A percentile compares a stretch with the other conserved stretches of the same genome.
Conservation (phyloP, 2,113 vertebrate species). For the Nycticebus coucang region DNA sequence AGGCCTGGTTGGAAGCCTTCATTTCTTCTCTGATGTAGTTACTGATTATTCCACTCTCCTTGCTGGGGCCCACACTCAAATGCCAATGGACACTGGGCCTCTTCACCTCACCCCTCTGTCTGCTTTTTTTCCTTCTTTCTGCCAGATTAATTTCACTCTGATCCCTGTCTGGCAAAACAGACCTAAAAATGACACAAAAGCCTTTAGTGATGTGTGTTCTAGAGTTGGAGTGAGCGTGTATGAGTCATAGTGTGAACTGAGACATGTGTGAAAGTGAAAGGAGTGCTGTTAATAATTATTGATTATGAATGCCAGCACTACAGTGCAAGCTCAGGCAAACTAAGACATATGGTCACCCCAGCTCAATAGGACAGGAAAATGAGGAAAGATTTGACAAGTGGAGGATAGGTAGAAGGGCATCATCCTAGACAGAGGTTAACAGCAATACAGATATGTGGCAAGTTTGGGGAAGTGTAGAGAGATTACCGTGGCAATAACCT, state of each 20-base stretch:
- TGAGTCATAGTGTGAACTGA: not conserved
- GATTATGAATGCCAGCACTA: not conserved
- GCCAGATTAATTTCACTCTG: not conserved
- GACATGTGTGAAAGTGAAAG: not conserved
- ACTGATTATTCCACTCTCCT: not conserved
- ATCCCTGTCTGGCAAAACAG: not conserved
- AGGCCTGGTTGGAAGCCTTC: not conserved
- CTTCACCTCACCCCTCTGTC: not conserved
- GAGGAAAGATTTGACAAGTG: not conserved
- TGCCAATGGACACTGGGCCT: not conserved
- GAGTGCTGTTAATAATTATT: not conserved
- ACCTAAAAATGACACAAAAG: not conserved
- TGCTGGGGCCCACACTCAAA: not conserved
- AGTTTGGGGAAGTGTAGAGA: not conserved
- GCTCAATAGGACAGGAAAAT: not conserved
- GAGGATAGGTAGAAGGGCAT: not conserved
- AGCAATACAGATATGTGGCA: not conserved
- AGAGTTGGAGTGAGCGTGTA: not conserved
- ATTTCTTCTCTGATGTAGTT: not conserved
- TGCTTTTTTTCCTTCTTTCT: not conserved
- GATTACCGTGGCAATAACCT: not conserved
- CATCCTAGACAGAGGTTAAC: not conserved
- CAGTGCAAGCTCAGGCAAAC: not conserved
- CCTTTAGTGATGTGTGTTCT: not conserved
- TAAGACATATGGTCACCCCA: not conserved